Evolutionary conservation across 2,888 invertebrate genomes (phyloP).

Genomic region (Apamea epomidion): DNA sequence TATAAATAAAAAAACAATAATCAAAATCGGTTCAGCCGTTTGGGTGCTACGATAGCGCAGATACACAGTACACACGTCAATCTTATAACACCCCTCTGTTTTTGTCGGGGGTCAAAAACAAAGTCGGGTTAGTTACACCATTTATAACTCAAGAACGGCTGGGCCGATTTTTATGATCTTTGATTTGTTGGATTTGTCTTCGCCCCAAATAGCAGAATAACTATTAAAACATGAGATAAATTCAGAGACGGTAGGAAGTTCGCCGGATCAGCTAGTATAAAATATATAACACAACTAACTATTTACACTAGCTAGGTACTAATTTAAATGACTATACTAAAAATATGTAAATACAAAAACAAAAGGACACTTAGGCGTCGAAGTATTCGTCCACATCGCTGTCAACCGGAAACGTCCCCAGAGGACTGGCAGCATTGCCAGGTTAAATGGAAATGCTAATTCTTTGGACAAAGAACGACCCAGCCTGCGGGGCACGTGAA

Average conservation of each 20-base stretch:
- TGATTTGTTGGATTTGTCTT: neutral
- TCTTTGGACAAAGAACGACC: neutral
- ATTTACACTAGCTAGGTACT: neutral
- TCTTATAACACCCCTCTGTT: no score
- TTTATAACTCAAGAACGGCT: neutral
- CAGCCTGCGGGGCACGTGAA: neutral
- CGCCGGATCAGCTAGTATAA: neutral
- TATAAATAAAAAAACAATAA: no score
- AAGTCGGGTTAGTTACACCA: neutral
- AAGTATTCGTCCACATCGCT: neutral
- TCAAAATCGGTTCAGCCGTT: no score
- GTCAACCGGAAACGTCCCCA: neutral
- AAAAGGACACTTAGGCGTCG: neutral
- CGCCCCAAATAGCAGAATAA: neutral
- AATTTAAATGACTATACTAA: neutral
- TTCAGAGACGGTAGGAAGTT: no score
- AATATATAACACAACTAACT: neutral
- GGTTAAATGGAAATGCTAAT: neutral
- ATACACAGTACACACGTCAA: no score
- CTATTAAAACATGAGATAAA: no score
- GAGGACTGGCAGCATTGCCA: neutral
- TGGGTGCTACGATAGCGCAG: no score
- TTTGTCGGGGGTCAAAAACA: neutral
- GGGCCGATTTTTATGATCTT: neutral
- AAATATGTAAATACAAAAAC: neutral